Percentiles rank a stretch among this genome's conserved stretches.
Conservation (phyloP, 2,888 invertebrate species). For the Drosophila prolongata region DNA sequence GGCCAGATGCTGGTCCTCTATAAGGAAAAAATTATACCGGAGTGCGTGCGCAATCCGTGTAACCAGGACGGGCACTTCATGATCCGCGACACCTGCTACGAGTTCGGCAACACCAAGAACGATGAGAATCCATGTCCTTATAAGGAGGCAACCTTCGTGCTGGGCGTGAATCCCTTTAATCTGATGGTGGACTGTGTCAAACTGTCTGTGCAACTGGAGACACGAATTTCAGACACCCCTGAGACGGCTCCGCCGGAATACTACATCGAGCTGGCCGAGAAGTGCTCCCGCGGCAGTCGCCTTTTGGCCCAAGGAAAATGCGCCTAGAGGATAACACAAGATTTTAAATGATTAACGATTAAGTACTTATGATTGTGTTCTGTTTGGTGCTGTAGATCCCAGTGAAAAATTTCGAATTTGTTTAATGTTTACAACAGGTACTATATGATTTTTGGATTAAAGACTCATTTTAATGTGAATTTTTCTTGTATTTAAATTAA, state of each 20-base stretch:
- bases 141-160: constrained; percentile 83
- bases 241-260: constrained; percentile 62
- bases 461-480: neutral
- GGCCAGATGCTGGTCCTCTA: constrained; percentile 86
- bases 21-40: constrained; percentile 85
- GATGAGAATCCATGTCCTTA: constrained; percentile 77
- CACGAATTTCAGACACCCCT: constrained; percentile 78
- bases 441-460: constrained; percentile 5
- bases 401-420: neutral
- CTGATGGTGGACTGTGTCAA: constrained; percentile 86
- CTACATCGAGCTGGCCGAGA: constrained; percentile 62
- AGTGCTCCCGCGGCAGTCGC: constrained; percentile 78
- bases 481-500: neutral
- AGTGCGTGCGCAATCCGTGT: constrained; percentile 88
- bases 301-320: constrained; percentile 73
- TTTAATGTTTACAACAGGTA: neutral
- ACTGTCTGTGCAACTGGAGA: constrained; percentile 68
- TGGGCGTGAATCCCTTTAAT: constrained; percentile 87
- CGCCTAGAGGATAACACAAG: constrained; percentile 12
- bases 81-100: constrained; percentile 78
- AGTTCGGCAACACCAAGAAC: constrained; percentile 72
- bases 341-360: neutral
- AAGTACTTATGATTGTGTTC: constrained; percentile 13
- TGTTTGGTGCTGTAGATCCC: constrained; percentile 7
- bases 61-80: constrained; percentile 85